Conservation (phyloP, 2,113 vertebrate genomes). For the Dicrurus megarhynchus region DNA sequence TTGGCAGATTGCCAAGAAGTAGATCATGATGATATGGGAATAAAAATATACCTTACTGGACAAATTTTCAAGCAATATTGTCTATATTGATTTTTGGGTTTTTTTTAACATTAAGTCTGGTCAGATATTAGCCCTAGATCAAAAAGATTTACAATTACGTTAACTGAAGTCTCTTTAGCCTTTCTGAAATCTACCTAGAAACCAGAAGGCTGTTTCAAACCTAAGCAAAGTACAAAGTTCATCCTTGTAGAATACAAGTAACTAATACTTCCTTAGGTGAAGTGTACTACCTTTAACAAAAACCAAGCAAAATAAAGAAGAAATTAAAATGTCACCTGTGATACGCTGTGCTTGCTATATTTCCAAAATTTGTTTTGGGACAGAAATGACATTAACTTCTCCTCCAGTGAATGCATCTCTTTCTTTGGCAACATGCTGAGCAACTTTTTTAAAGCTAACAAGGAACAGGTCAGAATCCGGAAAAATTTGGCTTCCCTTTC, state of each 20-base stretch:
- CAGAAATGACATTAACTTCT: slow-evolving; percentile 78
- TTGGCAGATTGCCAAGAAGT: background rate
- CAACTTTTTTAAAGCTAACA: slow-evolving; percentile 90
- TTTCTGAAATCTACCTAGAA: background rate
- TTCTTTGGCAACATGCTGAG: slow-evolving; percentile 79
- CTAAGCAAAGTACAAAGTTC: background rate
- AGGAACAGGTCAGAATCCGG: slow-evolving; percentile 89
- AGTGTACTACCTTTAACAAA: background rate
- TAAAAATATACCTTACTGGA: background rate
- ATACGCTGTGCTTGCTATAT: slow-evolving; percentile 85
- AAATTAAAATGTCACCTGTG: slow-evolving; percentile 80
- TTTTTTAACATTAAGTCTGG: background rate
- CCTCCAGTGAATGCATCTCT: slow-evolving; percentile 78
- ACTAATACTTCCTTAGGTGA: background rate
- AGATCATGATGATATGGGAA: background rate
- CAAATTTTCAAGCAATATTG: background rate
- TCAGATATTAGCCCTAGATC: background rate
- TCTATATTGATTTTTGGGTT: rapidly evolving
- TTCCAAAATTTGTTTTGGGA: slow-evolving; percentile 94
- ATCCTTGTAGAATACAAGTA: background rate
- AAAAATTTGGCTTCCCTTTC: slow-evolving; percentile 91
- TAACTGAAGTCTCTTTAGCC: background rate
- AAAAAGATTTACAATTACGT: background rate
- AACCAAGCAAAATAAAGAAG: background rate
- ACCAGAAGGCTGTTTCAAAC: background rate